Percentiles rank a stretch among this genome's conserved stretches.
These are phyloP conservation scores for Lithodes maja DNA, from an alignment of 2,888 invertebrate species.

Conservation along the genomic window DNA sequence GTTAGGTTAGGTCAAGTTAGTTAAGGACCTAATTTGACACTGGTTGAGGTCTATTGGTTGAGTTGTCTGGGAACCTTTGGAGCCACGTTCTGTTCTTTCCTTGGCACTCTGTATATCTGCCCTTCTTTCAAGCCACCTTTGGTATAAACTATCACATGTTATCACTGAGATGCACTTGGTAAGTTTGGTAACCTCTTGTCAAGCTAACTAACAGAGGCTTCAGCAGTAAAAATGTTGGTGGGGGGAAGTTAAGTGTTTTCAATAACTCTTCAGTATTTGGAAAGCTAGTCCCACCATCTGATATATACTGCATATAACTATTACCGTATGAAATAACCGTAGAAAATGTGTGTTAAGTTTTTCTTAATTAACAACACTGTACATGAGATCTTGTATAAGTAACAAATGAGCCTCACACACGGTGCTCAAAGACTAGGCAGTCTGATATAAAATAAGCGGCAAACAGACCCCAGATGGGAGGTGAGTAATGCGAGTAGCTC, in stretches of 20 bases:
- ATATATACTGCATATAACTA: slow-evolving; percentile 15
- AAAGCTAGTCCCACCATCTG: slow-evolving; percentile 47
- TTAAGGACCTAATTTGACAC: too few relatives aligned
- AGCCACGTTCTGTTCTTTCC: slow-evolving; percentile 44
- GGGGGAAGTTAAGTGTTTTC: slow-evolving; percentile 24
- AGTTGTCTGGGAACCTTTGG: not conserved
- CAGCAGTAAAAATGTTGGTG: slow-evolving; percentile 45
- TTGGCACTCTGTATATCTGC: slow-evolving; percentile 54
- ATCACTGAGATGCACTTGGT: slow-evolving; percentile 68
- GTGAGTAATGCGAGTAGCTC: slow-evolving; percentile 59
- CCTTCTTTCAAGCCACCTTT: slow-evolving; percentile 61
- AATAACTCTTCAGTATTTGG: slow-evolving; percentile 30
- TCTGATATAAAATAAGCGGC: slow-evolving; percentile 67
- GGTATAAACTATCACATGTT: slow-evolving; percentile 67
- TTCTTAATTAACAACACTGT: slow-evolving; percentile 62
- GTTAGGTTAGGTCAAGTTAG: too few relatives aligned
- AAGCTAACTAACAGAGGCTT: slow-evolving; percentile 48
- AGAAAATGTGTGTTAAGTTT: slow-evolving; percentile 56
- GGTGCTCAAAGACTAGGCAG: slow-evolving; percentile 65
- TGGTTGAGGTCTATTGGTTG: too few relatives aligned
- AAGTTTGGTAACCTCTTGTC: slow-evolving; percentile 59
- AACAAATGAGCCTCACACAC: slow-evolving; percentile 57
- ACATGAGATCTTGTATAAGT: slow-evolving; percentile 65
- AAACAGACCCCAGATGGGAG: slow-evolving; percentile 60
- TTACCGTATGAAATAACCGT: slow-evolving; percentile 44